Evolutionary conservation across 2,797 vertebrate species (phyloP).

Genomic region (Catamblyrhynchus diadema): DNA sequence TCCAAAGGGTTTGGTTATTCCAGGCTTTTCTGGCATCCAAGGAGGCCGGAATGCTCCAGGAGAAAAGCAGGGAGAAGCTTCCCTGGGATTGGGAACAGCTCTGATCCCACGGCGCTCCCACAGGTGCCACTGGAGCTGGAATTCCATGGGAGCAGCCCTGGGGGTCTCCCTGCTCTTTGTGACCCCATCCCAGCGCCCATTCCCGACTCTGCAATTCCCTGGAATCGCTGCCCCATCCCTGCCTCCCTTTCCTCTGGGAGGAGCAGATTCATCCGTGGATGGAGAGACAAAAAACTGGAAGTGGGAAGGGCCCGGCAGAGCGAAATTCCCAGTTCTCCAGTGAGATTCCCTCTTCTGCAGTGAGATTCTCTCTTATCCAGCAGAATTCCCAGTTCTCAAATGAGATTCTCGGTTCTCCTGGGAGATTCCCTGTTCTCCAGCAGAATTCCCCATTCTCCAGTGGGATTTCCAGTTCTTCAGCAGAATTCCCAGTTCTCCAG

Average conservation of each 20-base stretch:
- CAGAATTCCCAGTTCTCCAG: neutral
- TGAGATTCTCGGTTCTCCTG: neutral
- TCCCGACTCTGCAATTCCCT: neutral
- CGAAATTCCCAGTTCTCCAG: neutral
- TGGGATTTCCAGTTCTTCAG: accelerated
- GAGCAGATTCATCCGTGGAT: slow-evolving; percentile 1
- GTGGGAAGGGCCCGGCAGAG: neutral
- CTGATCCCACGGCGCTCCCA: neutral
- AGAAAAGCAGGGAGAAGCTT: neutral
- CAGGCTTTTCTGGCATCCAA: neutral
- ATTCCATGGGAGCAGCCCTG: neutral
- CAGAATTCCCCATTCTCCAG: neutral
- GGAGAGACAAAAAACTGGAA: slow-evolving; percentile 30
- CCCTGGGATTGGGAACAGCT: neutral
- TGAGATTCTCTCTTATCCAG: neutral
- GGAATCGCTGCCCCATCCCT: neutral
- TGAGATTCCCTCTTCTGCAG: neutral
- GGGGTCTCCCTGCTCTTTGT: neutral
- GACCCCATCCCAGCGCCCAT: accelerated
- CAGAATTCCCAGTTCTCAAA: accelerated
- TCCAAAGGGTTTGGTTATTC: neutral
- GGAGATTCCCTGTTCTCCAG: neutral
- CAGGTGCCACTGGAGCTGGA: neutral
- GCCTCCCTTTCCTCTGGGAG: neutral
- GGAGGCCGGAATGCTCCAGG: neutral